Evolutionary conservation across 2,797 vertebrate species (phyloP), one percentile per base, ranked within the genome.

Genomic region (Manis pentadactyla): DNA sequence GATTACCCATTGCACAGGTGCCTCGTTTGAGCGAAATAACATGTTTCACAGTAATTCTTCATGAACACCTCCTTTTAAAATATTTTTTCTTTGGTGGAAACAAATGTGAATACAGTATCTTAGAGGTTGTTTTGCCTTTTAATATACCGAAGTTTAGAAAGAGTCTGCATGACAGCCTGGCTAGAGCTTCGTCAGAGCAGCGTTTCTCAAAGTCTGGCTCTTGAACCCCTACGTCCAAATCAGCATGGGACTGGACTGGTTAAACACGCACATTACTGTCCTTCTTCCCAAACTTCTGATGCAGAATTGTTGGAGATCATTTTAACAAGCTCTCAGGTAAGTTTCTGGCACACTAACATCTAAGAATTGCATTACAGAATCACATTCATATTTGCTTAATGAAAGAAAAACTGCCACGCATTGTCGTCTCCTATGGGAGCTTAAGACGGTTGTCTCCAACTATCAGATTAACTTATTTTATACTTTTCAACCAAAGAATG

Each of bases 401-500:
- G 51, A 69, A 63, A 42, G n/a, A 49, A 57, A 87, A 81, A 10
- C 13, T 9, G 49, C 10, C 23, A 84, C 59, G 77, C 71, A 86
- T 6, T 68, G 57, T 90, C 34, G 64, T 39, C 31, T 59, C 59
- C 19, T 49, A 55, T 29, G 46, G 68, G 81, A 68, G 31, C 68
- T 79, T 78, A 82, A 68, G 68, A 82, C 18, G 39, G 29, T 66
- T 79, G 19, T 15, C 51, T 59, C 53, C 77, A 64, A 27, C 29
- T 78, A 49, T 19, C 23, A 82, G 87, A 79, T 86, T 51, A 69
- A 61, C 46, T 94, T 68, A 75, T 68, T 95, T 92, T 55, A 87
- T 13, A 75, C 31, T 93, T 92, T 81, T 64, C 42, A 85, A 74
- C 18, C 46, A 84, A 77, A 77, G 42, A 91, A 93, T 79, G 68